Evolutionary conservation across 1,140 invertebrate species (phyloP).

Genomic region (Psix sp.): DNA sequence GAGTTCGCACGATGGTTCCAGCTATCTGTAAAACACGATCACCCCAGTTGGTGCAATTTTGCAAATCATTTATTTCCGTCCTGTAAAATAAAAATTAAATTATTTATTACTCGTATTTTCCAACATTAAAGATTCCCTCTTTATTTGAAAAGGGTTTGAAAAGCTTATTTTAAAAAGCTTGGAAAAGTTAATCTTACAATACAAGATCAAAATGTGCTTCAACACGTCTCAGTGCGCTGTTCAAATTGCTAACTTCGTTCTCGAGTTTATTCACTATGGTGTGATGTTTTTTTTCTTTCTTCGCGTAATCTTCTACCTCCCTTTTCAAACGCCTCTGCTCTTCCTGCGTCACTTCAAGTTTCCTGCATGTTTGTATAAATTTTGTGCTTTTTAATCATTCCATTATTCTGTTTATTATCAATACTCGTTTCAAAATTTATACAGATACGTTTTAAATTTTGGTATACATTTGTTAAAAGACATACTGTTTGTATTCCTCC

Average conservation of each 20-base stretch:
- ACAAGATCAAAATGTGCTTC: slow-evolving; percentile 60
- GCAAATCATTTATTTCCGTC: slow-evolving; percentile 45
- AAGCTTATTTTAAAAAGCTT: no score
- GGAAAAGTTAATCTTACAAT: slow-evolving; percentile 11
- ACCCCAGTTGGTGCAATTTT: slow-evolving; percentile 63
- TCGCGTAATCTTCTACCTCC: slow-evolving; percentile 6
- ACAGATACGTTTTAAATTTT: no score
- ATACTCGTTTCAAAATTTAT: no score
- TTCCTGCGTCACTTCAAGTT: slow-evolving; percentile 7
- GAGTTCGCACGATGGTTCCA: slow-evolving; percentile 67
- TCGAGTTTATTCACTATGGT: slow-evolving; percentile 59
- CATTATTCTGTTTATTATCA: no score
- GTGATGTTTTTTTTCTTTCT: slow-evolving; percentile 45
- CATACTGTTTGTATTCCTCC: slow-evolving; percentile 28
- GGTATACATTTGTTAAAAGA: no score
- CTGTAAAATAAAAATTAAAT: slow-evolving; percentile 48
- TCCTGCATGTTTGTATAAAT: slow-evolving; percentile 14
- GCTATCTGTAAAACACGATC: slow-evolving; percentile 70
- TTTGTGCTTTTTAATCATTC: no score
- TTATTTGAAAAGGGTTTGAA: no score
- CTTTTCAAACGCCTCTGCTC: not conserved
- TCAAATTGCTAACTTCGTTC: slow-evolving; percentile 60
- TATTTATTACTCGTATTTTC: not conserved
- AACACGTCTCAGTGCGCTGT: slow-evolving; percentile 58
- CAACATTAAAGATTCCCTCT: no score